Evolutionary conservation across 2,888 invertebrate genomes (phyloP), one percentile per base, ranked within the genome.

Genomic region (Eulithis testata): DNA sequence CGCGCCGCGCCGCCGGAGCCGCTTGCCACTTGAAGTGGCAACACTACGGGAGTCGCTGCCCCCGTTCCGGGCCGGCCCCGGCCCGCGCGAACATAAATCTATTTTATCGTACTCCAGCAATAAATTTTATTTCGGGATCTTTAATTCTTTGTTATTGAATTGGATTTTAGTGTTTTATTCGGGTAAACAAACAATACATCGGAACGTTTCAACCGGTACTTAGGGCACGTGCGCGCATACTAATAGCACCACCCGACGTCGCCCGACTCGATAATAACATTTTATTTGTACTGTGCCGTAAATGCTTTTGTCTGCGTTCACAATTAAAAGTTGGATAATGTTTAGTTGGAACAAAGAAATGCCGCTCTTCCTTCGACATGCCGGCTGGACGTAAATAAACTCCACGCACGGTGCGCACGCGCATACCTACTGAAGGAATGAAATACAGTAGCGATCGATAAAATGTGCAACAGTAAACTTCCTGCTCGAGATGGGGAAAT

Each of bases 61-160:
- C 64, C 76, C 71, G 60, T 69, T 68, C 67, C 63, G 68, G 65
- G 70, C 70, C 71, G 68, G 53, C 74, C 69, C 73, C 74, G 73
- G 78, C 81, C 84, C 77, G 80, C 83, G 77, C 87, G 82, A 87
- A 89, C 91, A 92, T 93, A 93, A 93, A 93, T 93, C 92, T 92
- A 92, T 92, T 93, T 92, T 91, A 93, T 92, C 91, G 93, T 90
- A 89, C 88, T 83, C 78, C 80, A 85, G 92, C 91, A 91, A 93
- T 93, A 91, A 92, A 92, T 92, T 93, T 91, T 93, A 93, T 93
- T 93, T 93, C 88, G 89, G 92, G 93, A 93, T 91, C 93, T 92
- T 92, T 92, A 93, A 93, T 93, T 93, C 92, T 93, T 93, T 93
- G 92, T 93, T 93, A 92, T 93, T 91, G 92, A 91, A 91, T 91